Evolutionary conservation across 35 echinoderm and acorn worm genomes (phyloP), one percentile per base, ranked within the genome.

Genomic region (Lytechinus pictus): DNA sequence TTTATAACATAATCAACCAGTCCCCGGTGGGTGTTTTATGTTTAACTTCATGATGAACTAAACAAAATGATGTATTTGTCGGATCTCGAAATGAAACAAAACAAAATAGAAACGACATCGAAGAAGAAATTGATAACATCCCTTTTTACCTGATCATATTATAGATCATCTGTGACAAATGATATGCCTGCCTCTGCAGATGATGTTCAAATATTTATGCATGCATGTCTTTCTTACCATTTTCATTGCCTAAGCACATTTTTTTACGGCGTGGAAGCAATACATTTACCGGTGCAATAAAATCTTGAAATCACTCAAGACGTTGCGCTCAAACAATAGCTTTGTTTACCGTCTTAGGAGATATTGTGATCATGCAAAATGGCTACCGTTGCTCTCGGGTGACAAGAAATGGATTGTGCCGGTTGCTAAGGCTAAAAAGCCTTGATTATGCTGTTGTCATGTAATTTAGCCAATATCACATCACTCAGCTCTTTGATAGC

Each of bases 391-490:
- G 66, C 66, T n/a, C 21, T 27, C n/a, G n/a, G 66, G 66, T 79
- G 66, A 19, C 14, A 79, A n/a, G 19, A 6, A 7, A 79, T 79
- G n/a, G 19, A 6, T 79, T 10, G 88, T 90, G 27, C 7, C 5
- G 52, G 88, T 90, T 90, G 88, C 88, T 90, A 90, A n/a, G 88
- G 29, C 9, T 90, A 21, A 52, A 44, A 90, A 79, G 21, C 88
- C 28, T 54, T 90, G 88, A 12, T 90, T 90, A 90, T 90, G 88
- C 88, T 52, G 88, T 90, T 90, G 88, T 54, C 52, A 90, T 44
- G 88, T 90, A 90, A 90, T 90, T 90, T 90, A 90, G 88, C 29
- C 88, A 52, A 54, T 90, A 90, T 44, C 27, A 52, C 88, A 90
- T 90, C 29, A 90, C 66, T 79, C n/a, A 79, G 66, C 66, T 24